A percentile compares a stretch with the other conserved stretches of the same genome.
Conservation (phyloP, 2,113 vertebrate genomes). For the Myotis davidii region DNA sequence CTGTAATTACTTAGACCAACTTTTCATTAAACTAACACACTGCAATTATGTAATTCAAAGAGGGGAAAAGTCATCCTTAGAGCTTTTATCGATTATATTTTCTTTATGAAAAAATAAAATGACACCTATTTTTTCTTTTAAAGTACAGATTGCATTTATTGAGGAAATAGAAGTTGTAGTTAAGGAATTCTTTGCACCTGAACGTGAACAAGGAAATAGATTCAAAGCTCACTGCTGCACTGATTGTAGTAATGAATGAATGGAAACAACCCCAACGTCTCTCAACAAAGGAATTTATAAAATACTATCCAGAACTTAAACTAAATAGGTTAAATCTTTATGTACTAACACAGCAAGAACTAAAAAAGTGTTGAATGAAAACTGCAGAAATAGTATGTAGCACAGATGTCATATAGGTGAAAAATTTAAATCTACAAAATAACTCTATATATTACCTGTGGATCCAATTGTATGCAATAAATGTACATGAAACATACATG, state of each 20-base stretch:
- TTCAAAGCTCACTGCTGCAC: not conserved
- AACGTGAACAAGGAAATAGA: not conserved
- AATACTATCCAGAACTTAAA: not conserved
- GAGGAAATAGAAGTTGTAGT: not conserved
- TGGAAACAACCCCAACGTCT: not conserved
- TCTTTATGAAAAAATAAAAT: conserved; percentile 85
- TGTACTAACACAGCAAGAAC: not conserved
- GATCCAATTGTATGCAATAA: not conserved
- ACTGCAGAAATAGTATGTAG: not conserved
- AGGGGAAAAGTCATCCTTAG: conserved; percentile 82
- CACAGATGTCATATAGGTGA: not conserved
- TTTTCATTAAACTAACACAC: conserved; percentile 80
- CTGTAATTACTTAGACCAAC: conserved; percentile 83
- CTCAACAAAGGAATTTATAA: not conserved
- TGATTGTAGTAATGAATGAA: not conserved
- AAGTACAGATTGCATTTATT: conserved; percentile 81
- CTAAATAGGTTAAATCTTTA: not conserved
- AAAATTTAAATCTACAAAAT: not conserved
- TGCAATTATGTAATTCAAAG: conserved; percentile 84
- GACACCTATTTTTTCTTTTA: conserved; percentile 72
- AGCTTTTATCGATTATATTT: conserved; percentile 85
- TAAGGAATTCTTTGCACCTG: not conserved
- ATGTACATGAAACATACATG: not conserved
- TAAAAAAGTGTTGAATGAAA: not conserved
- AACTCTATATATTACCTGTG: not conserved